These are phyloP conservation scores for Eleutherodactylus coqui DNA, from an alignment of 2,797 vertebrate genomes.

Conservation along the genomic window DNA sequence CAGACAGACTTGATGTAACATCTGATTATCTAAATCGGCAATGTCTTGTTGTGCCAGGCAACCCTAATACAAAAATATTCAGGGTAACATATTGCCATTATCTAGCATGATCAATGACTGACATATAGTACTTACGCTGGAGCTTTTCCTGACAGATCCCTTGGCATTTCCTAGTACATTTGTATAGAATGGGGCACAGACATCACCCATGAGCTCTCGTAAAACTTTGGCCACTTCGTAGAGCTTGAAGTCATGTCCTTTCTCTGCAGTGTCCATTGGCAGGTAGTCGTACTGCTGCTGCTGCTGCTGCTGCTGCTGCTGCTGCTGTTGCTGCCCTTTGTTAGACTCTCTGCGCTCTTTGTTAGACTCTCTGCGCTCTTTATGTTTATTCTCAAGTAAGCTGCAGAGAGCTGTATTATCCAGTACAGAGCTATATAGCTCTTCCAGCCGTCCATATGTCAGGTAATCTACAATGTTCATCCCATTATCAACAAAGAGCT, in stretches of 20 bases:
- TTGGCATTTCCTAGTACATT: conserved; percentile 66
- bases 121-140: conserved; percentile 69
- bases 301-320: conserved; percentile 32
- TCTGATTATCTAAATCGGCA: not conserved
- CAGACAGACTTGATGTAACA: not conserved
- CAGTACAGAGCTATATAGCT: conserved; percentile 79
- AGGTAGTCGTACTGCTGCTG: conserved; percentile 34
- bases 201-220: conserved; percentile 80
- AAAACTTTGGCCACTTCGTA: conserved; percentile 81
- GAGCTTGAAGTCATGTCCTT: conserved; percentile 71
- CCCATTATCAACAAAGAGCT: conserved; percentile 86
- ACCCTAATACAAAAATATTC: not conserved
- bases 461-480: conserved; percentile 85
- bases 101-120: not conserved
- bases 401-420: conserved; percentile 74
- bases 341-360: conserved; percentile 65
- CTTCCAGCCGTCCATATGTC: conserved; percentile 78
- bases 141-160: conserved; percentile 66
- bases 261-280: conserved; percentile 28
- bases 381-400: conserved; percentile 76
- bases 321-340: conserved; percentile 26
- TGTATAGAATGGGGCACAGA: conserved; percentile 79
- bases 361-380: conserved; percentile 71
- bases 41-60: not conserved
- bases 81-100: not conserved